Evolutionary conservation across 2,797 vertebrate genomes (phyloP).

Genomic region (Pseudocheirus occidentalis): DNA sequence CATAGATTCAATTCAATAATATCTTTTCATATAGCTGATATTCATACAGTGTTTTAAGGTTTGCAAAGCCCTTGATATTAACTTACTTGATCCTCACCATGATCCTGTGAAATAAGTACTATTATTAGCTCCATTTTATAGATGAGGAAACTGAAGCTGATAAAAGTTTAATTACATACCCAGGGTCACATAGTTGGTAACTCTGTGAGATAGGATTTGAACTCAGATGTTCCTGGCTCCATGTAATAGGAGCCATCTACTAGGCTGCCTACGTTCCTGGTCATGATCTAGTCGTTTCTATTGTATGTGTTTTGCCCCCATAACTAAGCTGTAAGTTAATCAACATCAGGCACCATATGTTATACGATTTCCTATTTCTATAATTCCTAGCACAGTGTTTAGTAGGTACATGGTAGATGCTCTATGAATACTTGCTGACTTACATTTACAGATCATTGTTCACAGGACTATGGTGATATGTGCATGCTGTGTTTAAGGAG

Average conservation of each 20-base stretch:
- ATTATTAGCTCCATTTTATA: not conserved
- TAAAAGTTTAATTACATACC: not conserved
- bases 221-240: not conserved
- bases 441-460: not conserved
- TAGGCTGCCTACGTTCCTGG: not conserved
- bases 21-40: not conserved
- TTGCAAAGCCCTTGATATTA: not conserved
- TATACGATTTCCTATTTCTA: not conserved
- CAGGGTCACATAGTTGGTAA: not conserved
- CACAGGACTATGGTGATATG: not conserved
- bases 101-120: not conserved
- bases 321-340: not conserved
- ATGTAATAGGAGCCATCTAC: not conserved
- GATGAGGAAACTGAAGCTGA: not conserved
- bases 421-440: not conserved
- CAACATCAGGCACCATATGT: too few species aligned
- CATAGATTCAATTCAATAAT: not conserved
- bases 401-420: not conserved
- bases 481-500: not conserved
- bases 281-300: not conserved
- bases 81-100: not conserved
- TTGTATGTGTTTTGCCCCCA: not conserved
- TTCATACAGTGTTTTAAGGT: not conserved
- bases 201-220: not conserved
- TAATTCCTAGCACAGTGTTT: not conserved